Evolutionary conservation across 2,797 vertebrate genomes (phyloP).

Genomic region (Coracias cyanogaster): DNA sequence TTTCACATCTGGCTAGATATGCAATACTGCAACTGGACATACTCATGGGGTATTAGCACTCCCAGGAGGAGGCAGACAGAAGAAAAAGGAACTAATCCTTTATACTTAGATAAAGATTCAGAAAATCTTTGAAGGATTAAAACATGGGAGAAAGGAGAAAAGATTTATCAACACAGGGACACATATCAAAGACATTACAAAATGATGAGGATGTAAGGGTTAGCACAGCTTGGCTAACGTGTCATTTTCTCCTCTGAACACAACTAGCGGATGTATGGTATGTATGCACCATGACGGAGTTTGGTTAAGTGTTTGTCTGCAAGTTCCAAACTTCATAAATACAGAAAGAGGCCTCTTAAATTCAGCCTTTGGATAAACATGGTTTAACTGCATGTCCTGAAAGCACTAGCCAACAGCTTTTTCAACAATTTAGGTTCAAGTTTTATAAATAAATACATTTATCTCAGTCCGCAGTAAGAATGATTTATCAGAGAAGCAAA

Average conservation of each 20-base stretch:
- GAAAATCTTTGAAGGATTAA: not conserved
- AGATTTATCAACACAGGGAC: not conserved
- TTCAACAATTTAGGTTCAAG: not conserved
- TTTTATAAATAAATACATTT: not conserved
- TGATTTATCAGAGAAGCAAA: not conserved
- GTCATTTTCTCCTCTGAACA: not conserved
- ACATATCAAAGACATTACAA: not conserved
- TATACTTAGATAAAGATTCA: not conserved
- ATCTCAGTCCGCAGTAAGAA: not conserved
- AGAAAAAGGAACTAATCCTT: not conserved
- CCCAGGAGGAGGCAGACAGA: not conserved
- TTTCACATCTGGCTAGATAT: not conserved
- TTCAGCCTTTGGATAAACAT: not conserved
- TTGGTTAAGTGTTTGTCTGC: not conserved
- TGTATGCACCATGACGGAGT: too few relatives aligned
- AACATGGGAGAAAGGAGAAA: not conserved
- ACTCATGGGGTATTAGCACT: not conserved
- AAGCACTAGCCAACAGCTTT: not conserved
- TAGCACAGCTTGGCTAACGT: not conserved
- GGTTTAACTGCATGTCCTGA: not conserved
- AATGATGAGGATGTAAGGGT: not conserved
- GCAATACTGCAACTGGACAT: not conserved
- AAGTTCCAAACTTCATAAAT: not conserved
- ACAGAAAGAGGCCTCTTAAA: not conserved
- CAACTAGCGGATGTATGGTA: accelerated